Percentiles rank a stretch among this genome's conserved stretches.
These are phyloP conservation scores for Callithrix jacchus DNA, from an alignment of 2,113 vertebrate genomes.

Conservation along the genomic window DNA sequence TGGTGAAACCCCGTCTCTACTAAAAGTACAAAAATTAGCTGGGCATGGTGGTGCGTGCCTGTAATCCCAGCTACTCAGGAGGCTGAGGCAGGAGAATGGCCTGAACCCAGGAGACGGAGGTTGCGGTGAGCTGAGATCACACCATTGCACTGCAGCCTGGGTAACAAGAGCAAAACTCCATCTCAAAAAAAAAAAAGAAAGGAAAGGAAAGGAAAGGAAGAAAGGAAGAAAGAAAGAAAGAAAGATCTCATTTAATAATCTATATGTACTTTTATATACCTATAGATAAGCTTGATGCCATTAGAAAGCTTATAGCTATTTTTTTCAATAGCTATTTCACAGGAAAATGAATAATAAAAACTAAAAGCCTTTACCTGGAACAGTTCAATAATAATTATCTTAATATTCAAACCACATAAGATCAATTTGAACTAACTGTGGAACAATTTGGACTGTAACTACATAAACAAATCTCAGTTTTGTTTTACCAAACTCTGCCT, in stretches of 20 bases:
- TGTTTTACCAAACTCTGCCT: neutral
- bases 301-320: neutral
- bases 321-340: neutral
- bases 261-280: neutral
- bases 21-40: no score
- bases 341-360: slow-evolving; percentile 6
- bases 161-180: no score
- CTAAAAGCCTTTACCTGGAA: neutral
- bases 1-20: no score
- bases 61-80: no score
- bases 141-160: no score
- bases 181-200: no score
- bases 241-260: neutral
- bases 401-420: slow-evolving; percentile 10
- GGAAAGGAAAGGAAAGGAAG: no score
- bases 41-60: no score
- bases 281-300: neutral
- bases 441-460: neutral
- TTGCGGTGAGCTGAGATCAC: no score
- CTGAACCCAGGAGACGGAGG: no score
- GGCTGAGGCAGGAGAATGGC: no score
- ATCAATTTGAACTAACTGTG: neutral
- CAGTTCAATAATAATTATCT: neutral
- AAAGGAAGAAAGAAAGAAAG: neutral
- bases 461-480: slow-evolving; percentile 11